phyloP scores from a whole-genome alignment of 2,113 vertebrate species.

The Caranx melampygus region DNA sequence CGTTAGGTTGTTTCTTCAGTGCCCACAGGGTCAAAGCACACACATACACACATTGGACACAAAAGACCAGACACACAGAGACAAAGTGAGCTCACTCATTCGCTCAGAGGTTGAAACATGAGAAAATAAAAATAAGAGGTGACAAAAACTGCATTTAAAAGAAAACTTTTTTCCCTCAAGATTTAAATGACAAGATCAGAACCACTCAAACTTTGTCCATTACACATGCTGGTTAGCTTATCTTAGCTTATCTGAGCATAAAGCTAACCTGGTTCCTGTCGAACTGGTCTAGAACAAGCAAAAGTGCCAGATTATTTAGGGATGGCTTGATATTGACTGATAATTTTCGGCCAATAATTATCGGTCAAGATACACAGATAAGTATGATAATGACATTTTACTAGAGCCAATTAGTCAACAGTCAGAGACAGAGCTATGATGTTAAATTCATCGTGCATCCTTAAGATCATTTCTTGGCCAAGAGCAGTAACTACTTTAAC shows the following conservation, averaged over 20 bases:
- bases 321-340: too few species aligned
- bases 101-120: not conserved
- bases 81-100: not conserved
- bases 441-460: too few species aligned
- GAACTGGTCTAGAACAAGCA: too few species aligned
- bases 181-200: not conserved
- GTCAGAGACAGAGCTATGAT: too few species aligned
- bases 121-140: not conserved
- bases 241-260: not conserved
- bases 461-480: too few species aligned
- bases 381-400: too few species aligned
- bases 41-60: constrained; percentile 21
- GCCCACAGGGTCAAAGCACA: constrained; percentile 21
- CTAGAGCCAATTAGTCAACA: too few species aligned
- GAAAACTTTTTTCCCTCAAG: not conserved
- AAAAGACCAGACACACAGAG: constrained; percentile 4
- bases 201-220: not conserved
- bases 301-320: too few species aligned
- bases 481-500: too few species aligned
- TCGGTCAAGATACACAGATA: too few species aligned
- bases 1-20: constrained; percentile 28
- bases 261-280: not conserved
- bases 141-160: not conserved
- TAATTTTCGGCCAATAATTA: too few species aligned
- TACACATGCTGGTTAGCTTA: not conserved